Conservation (phyloP, 2,888 invertebrate genomes). For the Ophion ventricosus region DNA sequence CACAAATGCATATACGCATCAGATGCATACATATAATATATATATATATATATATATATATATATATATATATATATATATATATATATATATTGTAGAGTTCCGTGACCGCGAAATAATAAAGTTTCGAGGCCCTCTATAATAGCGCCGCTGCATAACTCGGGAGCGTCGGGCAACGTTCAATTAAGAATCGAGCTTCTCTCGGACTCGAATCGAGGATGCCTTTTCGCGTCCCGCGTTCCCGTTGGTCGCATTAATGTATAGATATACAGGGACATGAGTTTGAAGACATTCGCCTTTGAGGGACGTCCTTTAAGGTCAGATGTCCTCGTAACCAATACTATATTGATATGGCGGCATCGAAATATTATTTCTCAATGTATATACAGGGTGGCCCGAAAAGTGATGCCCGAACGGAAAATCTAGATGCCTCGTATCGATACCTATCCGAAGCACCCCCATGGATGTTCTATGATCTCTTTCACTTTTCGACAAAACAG, state of each 20-base stretch:
- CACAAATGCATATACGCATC: not conserved
- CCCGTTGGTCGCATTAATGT: constrained; percentile 43
- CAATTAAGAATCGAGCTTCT: constrained; percentile 60
- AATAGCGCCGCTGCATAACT: constrained; percentile 51
- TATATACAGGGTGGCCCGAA: too few species aligned
- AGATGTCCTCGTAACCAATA: too few species aligned
- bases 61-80: constrained; percentile 14
- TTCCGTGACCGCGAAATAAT: constrained; percentile 50
- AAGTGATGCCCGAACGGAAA: too few species aligned
- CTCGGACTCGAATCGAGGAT: constrained; percentile 46
- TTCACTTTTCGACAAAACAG: too few species aligned
- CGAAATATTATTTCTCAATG: too few species aligned
- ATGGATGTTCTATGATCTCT: too few species aligned
- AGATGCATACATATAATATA: constrained; percentile 1
- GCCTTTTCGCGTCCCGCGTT: constrained; percentile 38
- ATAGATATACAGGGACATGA: constrained; percentile 6
- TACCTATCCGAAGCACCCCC: too few species aligned
- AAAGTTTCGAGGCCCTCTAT: constrained; percentile 55
- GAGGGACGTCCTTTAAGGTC: too few species aligned
- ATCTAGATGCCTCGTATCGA: too few species aligned
- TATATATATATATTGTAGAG: constrained; percentile 12
- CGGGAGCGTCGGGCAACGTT: constrained; percentile 43
- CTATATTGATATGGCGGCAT: too few species aligned
- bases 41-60: constrained; percentile 23
- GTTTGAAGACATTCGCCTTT: too few species aligned